Evolutionary conservation across 2,888 invertebrate genomes (phyloP), one percentile per base, ranked within the genome.

Genomic region (Steinernema carpocapsae): DNA sequence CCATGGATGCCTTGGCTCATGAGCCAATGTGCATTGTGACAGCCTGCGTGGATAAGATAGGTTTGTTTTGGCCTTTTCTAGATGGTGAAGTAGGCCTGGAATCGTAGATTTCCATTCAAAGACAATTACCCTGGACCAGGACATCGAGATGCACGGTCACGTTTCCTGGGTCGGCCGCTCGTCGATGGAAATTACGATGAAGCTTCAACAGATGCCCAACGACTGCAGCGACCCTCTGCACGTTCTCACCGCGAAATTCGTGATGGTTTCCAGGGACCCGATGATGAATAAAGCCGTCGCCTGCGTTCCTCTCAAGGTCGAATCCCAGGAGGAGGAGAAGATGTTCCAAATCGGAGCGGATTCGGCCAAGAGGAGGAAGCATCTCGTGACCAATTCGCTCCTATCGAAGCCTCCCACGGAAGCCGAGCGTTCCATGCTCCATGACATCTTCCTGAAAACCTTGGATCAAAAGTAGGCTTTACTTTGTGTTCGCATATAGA

Each of bases 91-190:
- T 73, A 46, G 7, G 32, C 74, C 7, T 17, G n/a, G n/a, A n/a
- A n/a, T 72, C 80, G 19, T 17, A 76, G 78, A 76, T 64, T 43
- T 81, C 24, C 76, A 76, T 14, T 72, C 76, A 32, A 26, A 82
- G 89, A 89, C 19, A 4, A 51, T 76, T 52, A 70, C 48, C 29
- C 74, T 73, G 2, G 84, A 88, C 75, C 89, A 90, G 74, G 93
- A 93, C 87, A 91, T 93, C 73, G 90, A 91, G 75, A 88, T 93
- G 32, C 91, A 91, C 0, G 93, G 93, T 0, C 92, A 92, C 84
- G 92, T 93, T 0, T 91, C 92, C 4, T 93, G 92, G 92, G 92
- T 92, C 1, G 93, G 93, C 3, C 90, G 88, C 76, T 91, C 92
- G 12, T 92, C 93, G 0, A 89, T 93, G 87, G 93, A 93, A 88